Conservation (phyloP, 2,113 vertebrate genomes). For the Bungarus multicinctus region DNA sequence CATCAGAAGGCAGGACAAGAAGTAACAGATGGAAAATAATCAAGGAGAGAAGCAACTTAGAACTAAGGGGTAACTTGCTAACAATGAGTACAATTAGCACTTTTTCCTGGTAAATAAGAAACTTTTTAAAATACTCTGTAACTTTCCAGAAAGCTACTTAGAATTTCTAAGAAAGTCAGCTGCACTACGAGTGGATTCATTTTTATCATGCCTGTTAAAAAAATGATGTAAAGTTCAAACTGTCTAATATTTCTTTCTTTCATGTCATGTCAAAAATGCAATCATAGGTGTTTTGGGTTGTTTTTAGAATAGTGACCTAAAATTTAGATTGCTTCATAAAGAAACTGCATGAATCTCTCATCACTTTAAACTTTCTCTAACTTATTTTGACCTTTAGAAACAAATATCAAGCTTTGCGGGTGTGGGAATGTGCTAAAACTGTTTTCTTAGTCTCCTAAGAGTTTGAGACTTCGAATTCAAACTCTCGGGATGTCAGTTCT, state of each 20-base stretch:
- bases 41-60: not conserved
- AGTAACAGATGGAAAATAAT: fast-evolving
- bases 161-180: not conserved
- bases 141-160: not conserved
- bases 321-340: not conserved
- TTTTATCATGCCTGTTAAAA: not conserved
- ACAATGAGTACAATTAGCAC: not conserved
- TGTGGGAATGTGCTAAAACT: not conserved
- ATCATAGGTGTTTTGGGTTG: not conserved
- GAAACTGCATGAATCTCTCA: not conserved
- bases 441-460: not conserved
- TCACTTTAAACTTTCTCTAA: not conserved
- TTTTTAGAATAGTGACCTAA: not conserved
- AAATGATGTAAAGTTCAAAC: not conserved
- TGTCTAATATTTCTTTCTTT: not conserved
- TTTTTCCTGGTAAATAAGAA: not conserved
- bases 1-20: not conserved
- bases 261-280: not conserved
- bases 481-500: not conserved
- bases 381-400: not conserved
- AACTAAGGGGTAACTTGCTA: not conserved
- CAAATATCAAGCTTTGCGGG: not conserved
- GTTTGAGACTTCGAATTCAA: not conserved
- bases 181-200: not conserved
- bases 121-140: too few species aligned